Evolutionary conservation across 2,113 vertebrate species (phyloP), one percentile per base, ranked within the genome.

Genomic region (Lethenteron reissneri): DNA sequence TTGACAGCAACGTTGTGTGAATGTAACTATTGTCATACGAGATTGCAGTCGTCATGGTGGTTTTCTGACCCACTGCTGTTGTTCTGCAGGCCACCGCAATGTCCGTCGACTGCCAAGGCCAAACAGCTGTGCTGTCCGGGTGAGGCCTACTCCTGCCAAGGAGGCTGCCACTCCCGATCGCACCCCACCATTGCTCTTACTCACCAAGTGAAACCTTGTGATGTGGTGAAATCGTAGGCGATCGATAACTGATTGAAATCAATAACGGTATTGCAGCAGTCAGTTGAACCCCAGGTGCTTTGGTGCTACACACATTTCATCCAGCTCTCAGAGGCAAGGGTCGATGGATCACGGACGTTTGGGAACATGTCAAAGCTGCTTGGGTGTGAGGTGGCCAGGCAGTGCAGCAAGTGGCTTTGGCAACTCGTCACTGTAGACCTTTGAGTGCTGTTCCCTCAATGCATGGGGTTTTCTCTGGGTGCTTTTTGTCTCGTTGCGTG

Each of bases 21-120:
- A 68, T 17, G n/a, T 68, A 17, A 17, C n/a, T 68, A 25, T 68
- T 68, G n/a, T 25, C 25, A 10, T 25, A n/a, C 64, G n/a, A 25
- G n/a, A 68, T 17, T 68, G 64, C 25, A n/a, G 64, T 64, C 14
- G 9, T n/a, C 25, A 68, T 17, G 64, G n/a, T n/a, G 9, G 25
- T 10, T 68, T 9, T 68, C 10, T 25, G 25, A 68, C 17, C 41
- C 17, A 11, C 73, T 78, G 70, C 74, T 78, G 72, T 56, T 78
- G 73, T 75, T 70, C 69, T 71, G 25, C 75, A 99, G 94, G 94
- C 92, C 1, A 99, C 91, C 1, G 90, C 94, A 1, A 99, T 99
- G 94, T 99, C 94, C 0, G 91, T 99, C 85, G 90, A 99, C 80
- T 95, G 90, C 76, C 82, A 90, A 70, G 94, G 94, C 57, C 88